These are phyloP conservation scores for Brassicogethes aeneus DNA, from an alignment of 2,888 invertebrate species.

Conservation along the genomic window DNA sequence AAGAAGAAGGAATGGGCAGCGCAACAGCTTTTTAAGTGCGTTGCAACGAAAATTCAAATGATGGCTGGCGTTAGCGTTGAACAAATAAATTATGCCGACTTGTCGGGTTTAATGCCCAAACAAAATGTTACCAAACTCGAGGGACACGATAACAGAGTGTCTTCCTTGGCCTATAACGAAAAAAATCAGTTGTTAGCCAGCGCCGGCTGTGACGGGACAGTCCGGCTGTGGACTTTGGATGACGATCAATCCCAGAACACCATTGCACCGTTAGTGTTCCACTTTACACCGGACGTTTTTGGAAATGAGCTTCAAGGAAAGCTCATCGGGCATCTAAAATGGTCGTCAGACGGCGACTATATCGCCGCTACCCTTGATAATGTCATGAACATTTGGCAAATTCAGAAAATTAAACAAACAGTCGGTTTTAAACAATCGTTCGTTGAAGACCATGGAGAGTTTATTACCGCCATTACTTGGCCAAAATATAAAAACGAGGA, in stretches of 20 bases:
- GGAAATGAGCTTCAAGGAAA: slow-evolving; percentile 42
- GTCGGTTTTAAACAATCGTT: slow-evolving; percentile 32
- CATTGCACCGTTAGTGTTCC: slow-evolving; percentile 48
- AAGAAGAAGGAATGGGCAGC: slow-evolving; percentile 52
- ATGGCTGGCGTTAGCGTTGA: slow-evolving; percentile 34
- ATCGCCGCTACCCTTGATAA: slow-evolving; percentile 50
- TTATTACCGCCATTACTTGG: slow-evolving; percentile 46
- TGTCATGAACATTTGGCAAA: slow-evolving; percentile 49
- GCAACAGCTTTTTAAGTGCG: slow-evolving; percentile 47
- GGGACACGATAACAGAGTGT: slow-evolving; percentile 45
- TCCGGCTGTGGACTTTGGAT: slow-evolving; percentile 48
- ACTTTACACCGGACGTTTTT: slow-evolving; percentile 41
- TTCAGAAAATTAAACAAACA: slow-evolving; percentile 32
- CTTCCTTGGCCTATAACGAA: slow-evolving; percentile 40
- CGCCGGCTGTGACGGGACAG: slow-evolving; percentile 53
- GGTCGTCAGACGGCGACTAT: slow-evolving; percentile 47
- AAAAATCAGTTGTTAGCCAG: slow-evolving; percentile 45
- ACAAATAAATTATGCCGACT: slow-evolving; percentile 44
- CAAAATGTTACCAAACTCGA: slow-evolving; percentile 37
- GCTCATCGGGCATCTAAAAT: slow-evolving; percentile 41
- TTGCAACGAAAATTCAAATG: slow-evolving; percentile 38
- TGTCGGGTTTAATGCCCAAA: slow-evolving; percentile 40
- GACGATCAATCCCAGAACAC: slow-evolving; percentile 29
- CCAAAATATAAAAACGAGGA: slow-evolving; percentile 32
- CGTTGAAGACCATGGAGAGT: slow-evolving; percentile 40